Evolutionary conservation across 2,113 vertebrate species (phyloP).

Genomic region (Pollachius pollachius): DNA sequence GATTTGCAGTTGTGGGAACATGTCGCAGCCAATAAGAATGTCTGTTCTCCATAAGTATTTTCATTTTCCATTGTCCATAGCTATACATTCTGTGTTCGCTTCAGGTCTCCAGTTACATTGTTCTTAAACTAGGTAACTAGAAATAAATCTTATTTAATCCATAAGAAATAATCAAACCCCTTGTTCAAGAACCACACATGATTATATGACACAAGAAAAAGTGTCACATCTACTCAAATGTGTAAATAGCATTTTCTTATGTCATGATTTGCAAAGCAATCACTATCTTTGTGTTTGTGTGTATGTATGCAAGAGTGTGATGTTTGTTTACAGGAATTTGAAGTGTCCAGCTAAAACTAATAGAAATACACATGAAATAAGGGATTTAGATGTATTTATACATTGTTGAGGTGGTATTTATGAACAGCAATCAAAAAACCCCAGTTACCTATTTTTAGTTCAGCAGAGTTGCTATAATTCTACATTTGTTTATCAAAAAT

Average conservation of each 20-base stretch:
- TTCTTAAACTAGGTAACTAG: neutral
- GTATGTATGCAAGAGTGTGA: conserved; percentile 37
- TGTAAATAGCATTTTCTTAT: conserved; percentile 59
- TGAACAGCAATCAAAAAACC: conserved; percentile 56
- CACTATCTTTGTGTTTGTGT: conserved; percentile 45
- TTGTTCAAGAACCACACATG: conserved; percentile 9
- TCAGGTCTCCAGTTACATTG: neutral
- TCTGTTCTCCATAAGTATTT: conserved; percentile 20
- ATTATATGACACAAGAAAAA: conserved; percentile 3
- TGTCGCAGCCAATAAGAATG: neutral
- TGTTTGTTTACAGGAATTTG: conserved; percentile 55
- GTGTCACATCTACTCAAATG: conserved; percentile 34
- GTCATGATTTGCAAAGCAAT: conserved; percentile 37
- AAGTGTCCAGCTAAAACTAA: conserved; percentile 50
- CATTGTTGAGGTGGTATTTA: conserved; percentile 70
- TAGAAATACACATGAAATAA: conserved; percentile 56
- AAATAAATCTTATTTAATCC: conserved; percentile 4
- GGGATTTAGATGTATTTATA: conserved; percentile 75
- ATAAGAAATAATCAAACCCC: conserved; percentile 41
- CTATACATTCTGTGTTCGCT: neutral
- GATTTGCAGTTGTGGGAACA: conserved; percentile 10
- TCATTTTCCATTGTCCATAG: neutral
- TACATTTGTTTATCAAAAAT: conserved; percentile 72
- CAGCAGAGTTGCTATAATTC: conserved; percentile 61
- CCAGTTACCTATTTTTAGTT: conserved; percentile 57